Evolutionary conservation across 2,797 vertebrate genomes (phyloP).

Genomic region (Enteromius trimaculatus): DNA sequence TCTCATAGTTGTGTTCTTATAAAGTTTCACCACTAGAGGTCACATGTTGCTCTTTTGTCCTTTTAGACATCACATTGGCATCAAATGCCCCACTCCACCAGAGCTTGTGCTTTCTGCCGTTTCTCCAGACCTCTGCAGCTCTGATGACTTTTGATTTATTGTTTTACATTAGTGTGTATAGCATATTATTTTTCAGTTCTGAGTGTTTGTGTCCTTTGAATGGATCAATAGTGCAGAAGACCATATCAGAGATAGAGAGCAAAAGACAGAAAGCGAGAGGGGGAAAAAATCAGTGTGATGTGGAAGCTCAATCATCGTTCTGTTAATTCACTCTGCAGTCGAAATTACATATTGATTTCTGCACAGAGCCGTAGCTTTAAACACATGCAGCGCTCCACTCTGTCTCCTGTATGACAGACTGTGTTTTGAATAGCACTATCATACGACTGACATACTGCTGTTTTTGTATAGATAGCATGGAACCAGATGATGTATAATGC

Average conservation of each 20-base stretch:
- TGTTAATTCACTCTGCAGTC: conserved; percentile 54
- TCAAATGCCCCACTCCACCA: not conserved
- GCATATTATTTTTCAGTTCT: conserved; percentile 3
- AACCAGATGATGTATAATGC: not conserved
- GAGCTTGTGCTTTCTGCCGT: not conserved
- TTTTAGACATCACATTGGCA: not conserved
- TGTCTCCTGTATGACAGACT: conserved; percentile 12
- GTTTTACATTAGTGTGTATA: conserved; percentile 15
- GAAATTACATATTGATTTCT: conserved; percentile 59
- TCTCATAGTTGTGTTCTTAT: conserved; percentile 4
- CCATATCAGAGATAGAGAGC: conserved; percentile 1
- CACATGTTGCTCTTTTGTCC: conserved; percentile 36
- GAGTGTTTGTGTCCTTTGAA: conserved; percentile 6
- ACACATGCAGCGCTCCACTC: conserved; percentile 41
- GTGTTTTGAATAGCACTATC: conserved; percentile 6
- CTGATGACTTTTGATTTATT: not conserved
- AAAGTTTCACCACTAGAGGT: conserved; percentile 56
- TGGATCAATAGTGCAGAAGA: conserved; percentile 2
- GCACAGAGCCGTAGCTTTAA: conserved; percentile 25
- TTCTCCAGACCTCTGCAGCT: not conserved
- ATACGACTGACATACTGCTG: not conserved
- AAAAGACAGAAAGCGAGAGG: conserved; percentile 1
- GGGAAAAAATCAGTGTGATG: conserved; percentile 14
- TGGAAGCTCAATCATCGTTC: conserved; percentile 49
- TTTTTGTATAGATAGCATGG: not conserved